These are phyloP conservation scores for Drosophila tani DNA, from an alignment of 1,140 invertebrate genomes.

Conservation along the genomic window DNA sequence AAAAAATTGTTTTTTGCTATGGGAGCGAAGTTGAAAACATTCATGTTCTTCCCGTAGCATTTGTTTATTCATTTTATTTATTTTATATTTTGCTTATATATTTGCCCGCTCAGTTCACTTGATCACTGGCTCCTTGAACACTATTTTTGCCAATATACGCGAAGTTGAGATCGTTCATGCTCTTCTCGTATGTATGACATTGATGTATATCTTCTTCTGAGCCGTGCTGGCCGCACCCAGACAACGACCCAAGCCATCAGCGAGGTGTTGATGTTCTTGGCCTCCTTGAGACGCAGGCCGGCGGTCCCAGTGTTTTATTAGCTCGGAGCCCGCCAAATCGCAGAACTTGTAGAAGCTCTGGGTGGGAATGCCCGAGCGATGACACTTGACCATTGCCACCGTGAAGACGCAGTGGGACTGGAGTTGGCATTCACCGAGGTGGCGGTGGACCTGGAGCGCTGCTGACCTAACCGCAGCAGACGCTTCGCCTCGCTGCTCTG, in stretches of 20 bases:
- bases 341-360: constrained; percentile 89
- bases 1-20: constrained; percentile 89
- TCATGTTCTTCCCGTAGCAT: constrained; percentile 90
- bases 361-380: constrained; percentile 79
- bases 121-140: constrained; percentile 88
- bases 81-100: no score
- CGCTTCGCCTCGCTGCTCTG: constrained; percentile 95
- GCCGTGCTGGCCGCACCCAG: constrained; percentile 89
- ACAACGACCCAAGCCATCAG: constrained; percentile 94
- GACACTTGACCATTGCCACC: constrained; percentile 90
- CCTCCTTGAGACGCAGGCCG: constrained; percentile 93
- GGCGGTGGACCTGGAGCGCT: constrained; percentile 92
- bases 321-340: constrained; percentile 91
- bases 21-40: constrained; percentile 91
- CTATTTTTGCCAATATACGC: no score
- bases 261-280: constrained; percentile 86
- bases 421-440: constrained; percentile 93
- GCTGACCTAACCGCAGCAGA: constrained; percentile 87
- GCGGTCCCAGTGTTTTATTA: constrained; percentile 85
- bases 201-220: constrained; percentile 84
- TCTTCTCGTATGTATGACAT: constrained; percentile 85
- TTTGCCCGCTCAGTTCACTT: no score
- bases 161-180: no score
- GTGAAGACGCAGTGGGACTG: constrained; percentile 94
- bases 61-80: no score